Evolutionary conservation across 1,140 invertebrate genomes (phyloP).

Genomic region (Aphis craccivora): DNA sequence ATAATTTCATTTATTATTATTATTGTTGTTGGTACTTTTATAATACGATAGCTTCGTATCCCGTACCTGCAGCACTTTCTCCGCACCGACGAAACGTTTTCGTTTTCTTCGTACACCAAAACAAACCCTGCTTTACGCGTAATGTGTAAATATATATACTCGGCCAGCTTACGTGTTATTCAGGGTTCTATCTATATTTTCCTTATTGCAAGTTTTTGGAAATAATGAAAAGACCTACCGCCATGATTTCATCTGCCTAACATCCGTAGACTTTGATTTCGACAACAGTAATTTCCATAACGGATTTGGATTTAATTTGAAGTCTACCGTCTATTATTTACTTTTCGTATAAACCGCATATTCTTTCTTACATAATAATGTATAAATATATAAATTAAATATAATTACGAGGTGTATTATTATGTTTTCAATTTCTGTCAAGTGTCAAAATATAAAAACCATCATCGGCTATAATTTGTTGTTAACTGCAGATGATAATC

Average conservation of each 20-base stretch:
- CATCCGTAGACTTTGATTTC: background rate
- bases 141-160: background rate
- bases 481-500: too few relatives aligned
- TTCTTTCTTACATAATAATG: too few relatives aligned
- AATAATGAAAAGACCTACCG: background rate
- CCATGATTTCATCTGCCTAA: background rate
- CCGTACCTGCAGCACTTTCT: background rate
- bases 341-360: too few relatives aligned
- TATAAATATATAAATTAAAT: too few relatives aligned
- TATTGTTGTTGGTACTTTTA: background rate
- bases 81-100: background rate
- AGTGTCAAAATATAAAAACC: too few relatives aligned
- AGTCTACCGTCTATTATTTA: too few relatives aligned
- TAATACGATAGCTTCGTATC: background rate
- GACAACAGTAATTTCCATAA: background rate
- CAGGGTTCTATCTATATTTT: background rate
- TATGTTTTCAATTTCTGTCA: too few relatives aligned
- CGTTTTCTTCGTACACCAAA: background rate
- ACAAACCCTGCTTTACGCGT: background rate
- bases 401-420: too few relatives aligned
- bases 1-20: conserved; percentile 52
- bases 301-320: too few relatives aligned
- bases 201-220: background rate
- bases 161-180: background rate
- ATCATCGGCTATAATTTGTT: too few relatives aligned